These are phyloP conservation scores for Chalcis sispes DNA, from an alignment of 2,888 invertebrate species.

Conservation along the genomic window DNA sequence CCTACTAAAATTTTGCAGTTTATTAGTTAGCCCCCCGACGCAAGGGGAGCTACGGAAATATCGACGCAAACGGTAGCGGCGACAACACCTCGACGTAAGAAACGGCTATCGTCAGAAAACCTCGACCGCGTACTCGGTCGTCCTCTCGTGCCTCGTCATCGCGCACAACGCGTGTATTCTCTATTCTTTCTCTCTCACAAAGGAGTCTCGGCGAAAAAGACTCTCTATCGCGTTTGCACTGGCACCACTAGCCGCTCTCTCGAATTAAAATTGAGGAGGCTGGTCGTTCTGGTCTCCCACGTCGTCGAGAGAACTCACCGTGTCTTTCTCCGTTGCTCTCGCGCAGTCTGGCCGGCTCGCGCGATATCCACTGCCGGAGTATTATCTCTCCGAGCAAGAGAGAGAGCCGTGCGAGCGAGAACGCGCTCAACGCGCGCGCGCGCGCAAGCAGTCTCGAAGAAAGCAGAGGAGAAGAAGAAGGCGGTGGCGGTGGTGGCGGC, in stretches of 20 bases:
- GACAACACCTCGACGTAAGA: background rate
- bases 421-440: too few species aligned
- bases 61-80: background rate
- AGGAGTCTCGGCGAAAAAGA: too few species aligned
- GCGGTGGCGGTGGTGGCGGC: too few species aligned
- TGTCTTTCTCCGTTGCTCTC: background rate
- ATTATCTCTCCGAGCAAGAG: conserved; percentile 37
- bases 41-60: too few species aligned
- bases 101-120: conserved; percentile 23
- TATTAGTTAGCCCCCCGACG: too few species aligned
- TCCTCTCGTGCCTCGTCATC: background rate
- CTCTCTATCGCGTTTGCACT: too few species aligned
- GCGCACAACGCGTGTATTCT: background rate
- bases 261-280: too few species aligned
- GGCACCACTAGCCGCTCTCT: too few species aligned
- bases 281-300: background rate
- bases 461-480: conserved; percentile 43
- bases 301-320: background rate
- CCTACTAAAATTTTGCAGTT: too few species aligned
- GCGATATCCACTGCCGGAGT: conserved; percentile 51
- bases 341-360: conserved; percentile 48
- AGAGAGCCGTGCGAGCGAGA: background rate
- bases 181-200: too few species aligned
- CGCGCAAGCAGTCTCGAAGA: conserved; percentile 46
- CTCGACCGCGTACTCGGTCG: background rate